Evolutionary conservation across 2,113 vertebrate genomes (phyloP).

Genomic region (Myodes glareolus): DNA sequence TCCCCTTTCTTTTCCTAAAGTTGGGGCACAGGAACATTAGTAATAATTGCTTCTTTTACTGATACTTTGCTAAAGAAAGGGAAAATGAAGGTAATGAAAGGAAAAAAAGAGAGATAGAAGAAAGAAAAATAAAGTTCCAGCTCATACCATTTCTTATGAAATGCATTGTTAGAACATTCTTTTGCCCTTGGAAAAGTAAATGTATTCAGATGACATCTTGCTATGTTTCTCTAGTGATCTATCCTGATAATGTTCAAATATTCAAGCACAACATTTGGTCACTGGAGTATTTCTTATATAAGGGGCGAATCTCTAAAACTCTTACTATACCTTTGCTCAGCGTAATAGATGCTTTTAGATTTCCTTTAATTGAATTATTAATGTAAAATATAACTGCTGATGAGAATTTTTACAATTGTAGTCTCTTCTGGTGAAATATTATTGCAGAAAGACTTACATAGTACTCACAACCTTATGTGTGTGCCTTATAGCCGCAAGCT

Average conservation of each 20-base stretch:
- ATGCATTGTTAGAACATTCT: not conserved
- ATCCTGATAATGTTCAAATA: conserved; percentile 12
- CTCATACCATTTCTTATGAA: conserved; percentile 35
- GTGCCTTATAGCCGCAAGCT: conserved; percentile 80
- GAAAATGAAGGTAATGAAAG: not conserved
- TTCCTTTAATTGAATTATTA: conserved; percentile 48
- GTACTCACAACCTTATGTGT: conserved; percentile 74
- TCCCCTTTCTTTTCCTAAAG: not conserved
- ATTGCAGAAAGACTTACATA: conserved; percentile 72
- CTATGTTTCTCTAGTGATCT: not conserved
- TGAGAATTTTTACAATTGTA: conserved; percentile 58
- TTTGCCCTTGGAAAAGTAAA: not conserved
- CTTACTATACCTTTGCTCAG: conserved; percentile 7
- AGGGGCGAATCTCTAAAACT: not conserved
- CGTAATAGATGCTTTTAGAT: conserved; percentile 60
- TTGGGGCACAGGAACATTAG: not conserved
- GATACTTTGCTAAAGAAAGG: not conserved
- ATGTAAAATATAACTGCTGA: conserved; percentile 67
- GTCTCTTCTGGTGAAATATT: conserved; percentile 75
- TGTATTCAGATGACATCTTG: not conserved
- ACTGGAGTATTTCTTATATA: not conserved
- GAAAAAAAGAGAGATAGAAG: not conserved
- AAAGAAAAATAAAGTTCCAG: not conserved
- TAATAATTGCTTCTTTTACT: not conserved
- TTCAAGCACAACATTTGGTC: conserved; percentile 38